Conservation (phyloP, 2,113 vertebrate species). For the Tachysurus fulvidraco region DNA sequence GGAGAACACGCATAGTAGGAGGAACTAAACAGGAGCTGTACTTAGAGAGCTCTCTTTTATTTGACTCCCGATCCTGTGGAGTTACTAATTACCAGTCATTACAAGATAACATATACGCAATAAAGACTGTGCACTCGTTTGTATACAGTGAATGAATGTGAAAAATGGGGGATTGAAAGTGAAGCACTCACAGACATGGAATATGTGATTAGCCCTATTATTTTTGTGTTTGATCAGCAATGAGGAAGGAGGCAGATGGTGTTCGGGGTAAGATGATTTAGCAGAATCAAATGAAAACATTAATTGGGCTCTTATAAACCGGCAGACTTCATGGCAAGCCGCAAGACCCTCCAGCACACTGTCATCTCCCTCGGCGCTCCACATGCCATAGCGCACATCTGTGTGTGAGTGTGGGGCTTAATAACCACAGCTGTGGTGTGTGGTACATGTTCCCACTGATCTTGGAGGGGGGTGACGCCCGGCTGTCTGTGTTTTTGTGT, state of each 20-base stretch:
- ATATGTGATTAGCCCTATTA: constrained; percentile 42
- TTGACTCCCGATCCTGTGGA: background rate
- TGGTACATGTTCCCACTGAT: constrained; percentile 30
- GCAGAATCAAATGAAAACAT: constrained; percentile 32
- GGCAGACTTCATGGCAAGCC: constrained; percentile 15
- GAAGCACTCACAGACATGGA: constrained; percentile 11
- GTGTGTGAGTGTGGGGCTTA: constrained; percentile 14
- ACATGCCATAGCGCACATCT: constrained; percentile 33
- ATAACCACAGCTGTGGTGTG: constrained; percentile 31
- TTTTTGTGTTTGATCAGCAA: constrained; percentile 13
- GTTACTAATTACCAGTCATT: background rate
- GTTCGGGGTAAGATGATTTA: constrained; percentile 36
- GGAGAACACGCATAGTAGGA: constrained; percentile 34
- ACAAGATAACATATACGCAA: background rate
- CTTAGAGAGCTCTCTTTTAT: background rate
- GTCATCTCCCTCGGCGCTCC: constrained; percentile 3
- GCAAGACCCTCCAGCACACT: background rate
- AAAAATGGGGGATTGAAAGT: background rate
- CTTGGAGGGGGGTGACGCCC: constrained; percentile 41
- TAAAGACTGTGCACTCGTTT: background rate
- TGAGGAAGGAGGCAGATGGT: constrained; percentile 35
- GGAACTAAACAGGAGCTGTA: background rate
- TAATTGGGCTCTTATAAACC: constrained; percentile 26
- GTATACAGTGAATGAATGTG: constrained; percentile 16
- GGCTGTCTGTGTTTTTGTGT: constrained; percentile 12